Base-by-base conservation (phyloP, 2,797 vertebrate genomes). In the Myoxocephalus aenaeus region DNA sequence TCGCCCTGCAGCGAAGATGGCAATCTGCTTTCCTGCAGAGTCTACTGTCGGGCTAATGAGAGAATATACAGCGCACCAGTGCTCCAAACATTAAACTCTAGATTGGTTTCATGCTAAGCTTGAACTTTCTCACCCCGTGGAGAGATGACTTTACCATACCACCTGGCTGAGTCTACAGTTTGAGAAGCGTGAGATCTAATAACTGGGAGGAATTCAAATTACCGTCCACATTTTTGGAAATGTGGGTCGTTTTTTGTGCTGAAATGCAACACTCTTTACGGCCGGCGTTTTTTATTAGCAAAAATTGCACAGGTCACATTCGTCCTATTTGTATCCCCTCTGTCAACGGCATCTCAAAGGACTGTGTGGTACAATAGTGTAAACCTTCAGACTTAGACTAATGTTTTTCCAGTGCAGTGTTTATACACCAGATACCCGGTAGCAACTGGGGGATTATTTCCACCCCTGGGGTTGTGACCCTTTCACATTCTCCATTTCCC, bases 321-420 rank as follows among this genome's bases (percentile, higher is more conserved):
- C 36, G 7, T 40, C 9, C 46, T 67, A 48, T 79, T 81, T 76
- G 72, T 66, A 53, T 58, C 58, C 70, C 58, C 57, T 73, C 70
- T 65, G 71, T 88, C 84, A 82, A 2, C 64, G n/a, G 34, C 65
- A 70, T 67, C 81, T 87, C 83, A 75, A 64, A 86, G 81, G 79
- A 69, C 77, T 20, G 68, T 64, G 65, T 83, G 75, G 76, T 77
- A 79, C 81, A 65, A 81, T 70, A 84, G 86, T 83, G 82, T 92
- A 92, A 91, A 93, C 91, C 72, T 85, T 69, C 75, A 83, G 86
- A 91, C 87, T 87, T 86, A 85, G 89, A 91, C 90, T 90, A 92
- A 93, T 93, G 92, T 93, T 92, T 92, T 92, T 90, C 84, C 90
- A 92, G 70, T 50, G 85, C 87, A 56, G 56, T 91, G 91, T 93